Conservation (phyloP, 2,888 invertebrate species). For the Tachystola acroxantha region DNA sequence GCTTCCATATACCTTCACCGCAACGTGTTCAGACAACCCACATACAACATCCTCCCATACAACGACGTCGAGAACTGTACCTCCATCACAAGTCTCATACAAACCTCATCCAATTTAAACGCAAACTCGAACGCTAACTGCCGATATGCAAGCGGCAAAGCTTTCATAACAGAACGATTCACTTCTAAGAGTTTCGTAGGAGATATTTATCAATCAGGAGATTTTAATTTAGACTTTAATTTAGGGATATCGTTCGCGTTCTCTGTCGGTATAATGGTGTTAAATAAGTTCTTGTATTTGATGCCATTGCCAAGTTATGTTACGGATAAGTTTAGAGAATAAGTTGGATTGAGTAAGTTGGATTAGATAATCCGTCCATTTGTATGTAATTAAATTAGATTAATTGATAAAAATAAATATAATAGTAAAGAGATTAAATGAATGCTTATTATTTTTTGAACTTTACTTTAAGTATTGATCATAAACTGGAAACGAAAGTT, state of each 20-base stretch:
- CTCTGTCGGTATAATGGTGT: conserved; percentile 86
- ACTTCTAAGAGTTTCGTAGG: conserved; percentile 74
- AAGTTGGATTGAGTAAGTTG: background rate
- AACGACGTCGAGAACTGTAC: conserved; percentile 76
- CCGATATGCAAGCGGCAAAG: conserved; percentile 83
- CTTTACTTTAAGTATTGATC: background rate
- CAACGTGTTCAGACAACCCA: conserved; percentile 81
- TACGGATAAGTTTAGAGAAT: conserved; percentile 91
- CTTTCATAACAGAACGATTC: conserved; percentile 85
- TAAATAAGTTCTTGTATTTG: conserved; percentile 91
- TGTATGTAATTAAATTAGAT: background rate
- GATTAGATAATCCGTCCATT: background rate
- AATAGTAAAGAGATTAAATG: background rate
- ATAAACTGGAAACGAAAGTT: too few relatives aligned
- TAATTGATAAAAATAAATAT: background rate
- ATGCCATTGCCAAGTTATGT: conserved; percentile 91
- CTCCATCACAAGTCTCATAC: conserved; percentile 70
- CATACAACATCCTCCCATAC: conserved; percentile 74
- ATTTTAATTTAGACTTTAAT: conserved; percentile 86
- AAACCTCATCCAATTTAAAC: conserved; percentile 69
- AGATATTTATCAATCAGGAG: conserved; percentile 76
- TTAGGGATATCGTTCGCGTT: conserved; percentile 90
- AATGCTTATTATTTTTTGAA: background rate
- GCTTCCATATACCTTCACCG: conserved; percentile 86
- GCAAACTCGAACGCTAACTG: conserved; percentile 79